Conservation (phyloP, 2,113 vertebrate genomes). For the Myrmecophaga tridactyla region DNA sequence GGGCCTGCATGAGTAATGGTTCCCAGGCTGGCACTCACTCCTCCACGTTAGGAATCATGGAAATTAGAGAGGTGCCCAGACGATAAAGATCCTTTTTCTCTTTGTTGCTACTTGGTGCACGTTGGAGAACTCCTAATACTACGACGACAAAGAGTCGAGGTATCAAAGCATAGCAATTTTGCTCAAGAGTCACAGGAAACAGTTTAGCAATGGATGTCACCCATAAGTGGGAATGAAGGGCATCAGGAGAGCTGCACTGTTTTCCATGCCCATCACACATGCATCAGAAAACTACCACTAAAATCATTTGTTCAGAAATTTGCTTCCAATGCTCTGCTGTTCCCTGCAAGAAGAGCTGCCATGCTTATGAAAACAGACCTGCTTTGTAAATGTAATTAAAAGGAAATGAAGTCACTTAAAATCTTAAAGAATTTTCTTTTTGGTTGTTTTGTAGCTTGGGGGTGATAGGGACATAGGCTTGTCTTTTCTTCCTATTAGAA, state of each 20-base stretch:
- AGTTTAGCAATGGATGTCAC: neutral
- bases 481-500: neutral
- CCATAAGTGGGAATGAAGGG: neutral
- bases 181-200: neutral
- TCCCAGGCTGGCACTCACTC: neutral
- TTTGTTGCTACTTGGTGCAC: neutral
- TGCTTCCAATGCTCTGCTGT: neutral
- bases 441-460: neutral
- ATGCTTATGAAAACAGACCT: neutral
- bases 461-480: neutral
- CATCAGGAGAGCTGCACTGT: neutral
- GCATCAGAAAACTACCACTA: neutral
- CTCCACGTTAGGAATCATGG: neutral
- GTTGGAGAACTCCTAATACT: neutral
- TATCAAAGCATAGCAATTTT: neutral
- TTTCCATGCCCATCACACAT: neutral
- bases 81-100: neutral
- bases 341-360: neutral
- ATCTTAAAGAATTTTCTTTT: neutral
- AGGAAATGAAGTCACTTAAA: slow-evolving; percentile 39
- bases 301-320: neutral
- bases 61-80: neutral
- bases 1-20: neutral
- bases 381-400: slow-evolving; percentile 11
- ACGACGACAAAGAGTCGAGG: neutral